Base-by-base conservation (phyloP, 2,113 vertebrate genomes). In the Chrysemys picta region DNA sequence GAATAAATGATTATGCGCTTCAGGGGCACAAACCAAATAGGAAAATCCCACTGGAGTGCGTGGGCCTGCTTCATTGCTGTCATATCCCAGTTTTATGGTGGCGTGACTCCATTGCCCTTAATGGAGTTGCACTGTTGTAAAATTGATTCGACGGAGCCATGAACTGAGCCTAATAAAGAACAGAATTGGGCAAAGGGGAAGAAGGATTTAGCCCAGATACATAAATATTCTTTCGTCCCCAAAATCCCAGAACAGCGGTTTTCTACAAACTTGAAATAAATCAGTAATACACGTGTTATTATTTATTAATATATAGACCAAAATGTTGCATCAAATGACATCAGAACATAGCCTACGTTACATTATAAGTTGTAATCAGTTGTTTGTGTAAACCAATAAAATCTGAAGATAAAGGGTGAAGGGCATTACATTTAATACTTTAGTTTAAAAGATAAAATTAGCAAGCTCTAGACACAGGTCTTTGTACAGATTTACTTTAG, bases 301-400 rank as follows among this genome's bases (percentile, higher is more conserved):
- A 62, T 62, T 62, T 31, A 75, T 38, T 42, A 75, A 38, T 38
- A n/a, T 0, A 3, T 2, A 72, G 56, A 54, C 3, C 3, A 0
- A 3, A 25, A 12, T 0, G 1, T 19, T 81, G 53, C 53, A 45
- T 0, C 54, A 47, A 95, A 14, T 3, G 49, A 2, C 0, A 4
- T 21, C 2, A n/a, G 1, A 10, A 6, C 8, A 25, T 3, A 2
- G 17, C 83, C 65, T 2, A 29, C 0, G 5, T 56, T 22, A 87
- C 1, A 87, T 10, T 78, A 13, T 27, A 16, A 25, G 87, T 87
- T 10, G 21, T 3, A n/a, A 27, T 24, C 19, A 38, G 16, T 72
- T n/a, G 47, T 29, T 89, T 88, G 31, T 50, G 5, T 45, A 38
- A 29, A 89, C 82, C 38, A 45, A 1, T 80, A 84, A 56, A 95